Base-by-base conservation (phyloP, 2,888 invertebrate species). In the Sarcophaga caerulescens region DNA sequence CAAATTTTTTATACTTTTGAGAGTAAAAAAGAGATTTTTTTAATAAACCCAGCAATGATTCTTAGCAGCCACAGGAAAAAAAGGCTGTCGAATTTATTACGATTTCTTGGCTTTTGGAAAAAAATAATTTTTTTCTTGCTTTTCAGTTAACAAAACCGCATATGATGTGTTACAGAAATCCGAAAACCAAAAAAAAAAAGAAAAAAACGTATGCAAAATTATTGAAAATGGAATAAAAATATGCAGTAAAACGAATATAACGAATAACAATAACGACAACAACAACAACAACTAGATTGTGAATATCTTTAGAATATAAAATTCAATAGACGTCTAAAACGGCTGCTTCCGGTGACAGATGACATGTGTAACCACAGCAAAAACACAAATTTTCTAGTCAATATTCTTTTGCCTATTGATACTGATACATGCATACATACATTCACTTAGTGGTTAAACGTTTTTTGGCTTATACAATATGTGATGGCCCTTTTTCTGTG, bases 331-430 rank as follows among this genome's bases (percentile, higher is more conserved):
- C 79, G 87, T 85, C 85, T 81, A 87, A 87, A 87, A 84, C 83
- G 83, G 85, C 87, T 87, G 87, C 81, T 86, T 85, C 87, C 83
- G 83, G 83, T 85, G 87, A 87, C 87, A 87, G 80, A 87, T 85
- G 85, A 84, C 86, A 86, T 86, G 86, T 86, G 86, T 84, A 86
- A 86, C 86, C 86, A 75, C 86, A 86, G 62, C 75, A 84, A 84
- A 86, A 73, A 78, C 84, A 84, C 78, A 86, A 86, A 84, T 78
- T 76, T 85, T 76, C 86, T 84, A 86, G 84, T 84, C 86, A 87
- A 85, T 87, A 81, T 81, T 78, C 78, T 62, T 81, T 75, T 68
- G 78, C 71, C 59, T 85, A 82, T 87, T 82, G 87, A 87, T 87
- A 35, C 35, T 8, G 8, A 35, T 10, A 35, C 8, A 35, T 35